phyloP scores from a whole-genome alignment of 2,888 invertebrate genomes.

The Nineta flava region DNA sequence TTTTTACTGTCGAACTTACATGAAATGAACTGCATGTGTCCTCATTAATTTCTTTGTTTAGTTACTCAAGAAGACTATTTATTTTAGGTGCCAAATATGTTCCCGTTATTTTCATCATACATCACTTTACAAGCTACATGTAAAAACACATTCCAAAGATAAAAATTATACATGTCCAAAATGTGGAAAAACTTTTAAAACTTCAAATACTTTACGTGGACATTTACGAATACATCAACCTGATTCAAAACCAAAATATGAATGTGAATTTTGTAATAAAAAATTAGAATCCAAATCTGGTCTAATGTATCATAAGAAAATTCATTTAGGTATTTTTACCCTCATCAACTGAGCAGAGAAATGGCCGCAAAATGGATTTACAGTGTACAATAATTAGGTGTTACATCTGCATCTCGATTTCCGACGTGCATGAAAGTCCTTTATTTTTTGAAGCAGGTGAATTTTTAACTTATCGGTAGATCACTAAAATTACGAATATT shows the following conservation, averaged over 20 bases:
- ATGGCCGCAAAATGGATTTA: no score
- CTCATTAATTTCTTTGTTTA: no score
- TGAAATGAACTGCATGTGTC: no score
- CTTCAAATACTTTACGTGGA: constrained; percentile 35
- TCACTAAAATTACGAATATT: no score
- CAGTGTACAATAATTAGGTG: no score
- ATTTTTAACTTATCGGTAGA: no score
- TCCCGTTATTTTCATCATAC: constrained; percentile 37
- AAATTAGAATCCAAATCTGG: constrained; percentile 39
- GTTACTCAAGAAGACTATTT: no score
- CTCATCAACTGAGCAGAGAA: no score
- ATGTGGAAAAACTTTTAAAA: constrained; percentile 39
- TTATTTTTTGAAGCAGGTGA: no score
- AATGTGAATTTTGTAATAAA: constrained; percentile 41
- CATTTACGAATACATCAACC: constrained; percentile 36
- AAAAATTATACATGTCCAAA: constrained; percentile 33
- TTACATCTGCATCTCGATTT: no score
- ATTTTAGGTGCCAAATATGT: constrained; percentile 32
- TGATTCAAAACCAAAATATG: constrained; percentile 30
- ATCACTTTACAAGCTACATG: constrained; percentile 30
- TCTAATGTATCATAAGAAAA: constrained; percentile 56
- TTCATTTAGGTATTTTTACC: constrained; percentile 23
- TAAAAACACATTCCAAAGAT: constrained; percentile 32
- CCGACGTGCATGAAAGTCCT: no score
- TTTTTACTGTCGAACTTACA: no score